Evolutionary conservation across 2,888 invertebrate genomes (phyloP).

Genomic region (Smittia sp.): DNA sequence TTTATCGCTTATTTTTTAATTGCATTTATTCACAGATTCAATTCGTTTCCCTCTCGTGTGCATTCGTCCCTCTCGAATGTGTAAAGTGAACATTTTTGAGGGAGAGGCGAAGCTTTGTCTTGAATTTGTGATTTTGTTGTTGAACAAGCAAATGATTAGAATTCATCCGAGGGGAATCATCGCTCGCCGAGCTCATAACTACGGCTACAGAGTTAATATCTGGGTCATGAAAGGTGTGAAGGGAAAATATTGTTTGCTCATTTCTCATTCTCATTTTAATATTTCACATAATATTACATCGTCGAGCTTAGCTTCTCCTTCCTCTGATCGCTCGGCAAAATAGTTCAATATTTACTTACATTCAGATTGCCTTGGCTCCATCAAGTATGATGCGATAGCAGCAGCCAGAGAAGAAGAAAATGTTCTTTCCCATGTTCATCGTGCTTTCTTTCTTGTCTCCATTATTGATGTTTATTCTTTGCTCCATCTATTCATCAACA

Average conservation of each 20-base stretch:
- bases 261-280: neutral
- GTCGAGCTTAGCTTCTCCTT: neutral
- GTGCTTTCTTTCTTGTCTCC: neutral
- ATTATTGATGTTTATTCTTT: constrained; percentile 19
- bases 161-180: neutral
- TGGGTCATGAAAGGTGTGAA: constrained; percentile 2
- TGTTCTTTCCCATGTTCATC: neutral
- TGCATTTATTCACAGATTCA: constrained; percentile 33
- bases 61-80: too few relatives aligned
- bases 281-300: neutral
- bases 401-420: neutral
- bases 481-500: neutral
- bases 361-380: constrained; percentile 30
- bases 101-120: too few relatives aligned
- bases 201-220: neutral
- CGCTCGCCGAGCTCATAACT: neutral
- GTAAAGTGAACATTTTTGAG: too few relatives aligned
- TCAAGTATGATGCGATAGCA: neutral
- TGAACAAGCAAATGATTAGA: too few relatives aligned
- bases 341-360: constrained; percentile 36
- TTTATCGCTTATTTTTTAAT: constrained; percentile 38
- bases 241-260: neutral
- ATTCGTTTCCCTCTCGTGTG: neutral
- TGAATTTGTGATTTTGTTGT: too few relatives aligned
- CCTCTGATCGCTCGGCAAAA: neutral